Base-by-base conservation (phyloP, 2,797 vertebrate species). In the Synanceia verrucosa region DNA sequence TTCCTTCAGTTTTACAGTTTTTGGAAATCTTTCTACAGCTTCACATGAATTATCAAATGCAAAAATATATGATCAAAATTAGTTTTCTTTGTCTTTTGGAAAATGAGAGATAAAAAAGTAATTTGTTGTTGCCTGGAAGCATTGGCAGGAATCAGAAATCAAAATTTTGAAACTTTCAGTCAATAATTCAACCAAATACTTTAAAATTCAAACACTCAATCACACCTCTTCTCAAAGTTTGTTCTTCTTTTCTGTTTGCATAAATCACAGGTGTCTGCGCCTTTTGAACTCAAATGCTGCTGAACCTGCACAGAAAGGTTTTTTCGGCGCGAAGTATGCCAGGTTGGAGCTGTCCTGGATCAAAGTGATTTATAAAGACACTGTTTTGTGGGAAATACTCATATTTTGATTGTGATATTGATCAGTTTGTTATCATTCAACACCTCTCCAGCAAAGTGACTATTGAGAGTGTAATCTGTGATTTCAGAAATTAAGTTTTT, bases 31-130 rank as follows among this genome's bases (percentile, higher is more conserved):
- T 46, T 62, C 13, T 36, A 8, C 24, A 63, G 31, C 18, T 91
- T 90, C 89, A 88, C 83, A 85, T 91, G 86, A 86, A 91, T 90
- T 93, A 88, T 79, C 84, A 93, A 94, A 94, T 92, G 85, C 89
- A 85, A 94, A 93, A 91, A 89, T 78, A 89, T 2, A 85, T 90
- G 82, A 94, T 94, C 93, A 92, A 92, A 95, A 93, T 90, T 94
- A 93, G 89, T 80, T 91, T 92, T 88, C 75, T 39, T 21, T 78
- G 70, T 91, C 82, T 91, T 89, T 76, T 56, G 6, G 4, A 57
- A 85, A 86, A 92, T 90, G 92, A 94, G 91, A 94, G 88, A 94
- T 72, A 85, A 84, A 83, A 92, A 93, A 85, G 43, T 92, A 92
- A 90, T 94, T 94, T 91, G 64, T 88, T 83, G 93, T 92, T 93